Conservation (phyloP, 2,888 invertebrate genomes). For the Penaeus monodon region DNA sequence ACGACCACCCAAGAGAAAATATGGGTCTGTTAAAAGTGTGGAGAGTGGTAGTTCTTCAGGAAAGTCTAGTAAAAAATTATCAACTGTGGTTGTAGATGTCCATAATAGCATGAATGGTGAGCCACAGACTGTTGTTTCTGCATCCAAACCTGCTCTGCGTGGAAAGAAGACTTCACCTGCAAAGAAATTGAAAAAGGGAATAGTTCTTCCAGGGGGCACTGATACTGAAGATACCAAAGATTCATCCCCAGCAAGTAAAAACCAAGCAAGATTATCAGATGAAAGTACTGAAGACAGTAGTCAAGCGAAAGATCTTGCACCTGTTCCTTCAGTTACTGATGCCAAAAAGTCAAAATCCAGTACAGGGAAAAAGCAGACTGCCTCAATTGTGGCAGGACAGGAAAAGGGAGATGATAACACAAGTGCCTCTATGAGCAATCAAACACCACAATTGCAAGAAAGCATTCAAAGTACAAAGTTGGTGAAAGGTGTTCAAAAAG, state of each 20-base stretch:
- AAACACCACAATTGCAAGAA: slow-evolving; percentile 35
- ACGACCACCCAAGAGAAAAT: slow-evolving; percentile 46
- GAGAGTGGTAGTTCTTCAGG: slow-evolving; percentile 1
- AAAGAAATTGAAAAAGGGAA: slow-evolving; percentile 15
- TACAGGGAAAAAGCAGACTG: slow-evolving; percentile 8
- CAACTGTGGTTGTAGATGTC: slow-evolving; percentile 63
- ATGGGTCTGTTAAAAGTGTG: not conserved
- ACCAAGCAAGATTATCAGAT: not conserved
- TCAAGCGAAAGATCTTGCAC: not conserved
- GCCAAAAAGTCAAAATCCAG: slow-evolving; percentile 30
- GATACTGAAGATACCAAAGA: slow-evolving; percentile 11
- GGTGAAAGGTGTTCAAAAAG: slow-evolving; percentile 34
- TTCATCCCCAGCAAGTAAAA: slow-evolving; percentile 26
- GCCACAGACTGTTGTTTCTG: slow-evolving; percentile 61
- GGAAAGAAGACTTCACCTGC: slow-evolving; percentile 42
- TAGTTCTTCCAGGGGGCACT: not conserved
- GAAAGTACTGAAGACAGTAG: not conserved
- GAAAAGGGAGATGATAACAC: slow-evolving; percentile 27
- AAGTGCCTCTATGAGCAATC: slow-evolving; percentile 54
- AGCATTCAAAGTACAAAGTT: slow-evolving; percentile 49
- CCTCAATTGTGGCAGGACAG: not conserved
- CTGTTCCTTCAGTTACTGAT: not conserved
- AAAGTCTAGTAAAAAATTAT: slow-evolving; percentile 60
- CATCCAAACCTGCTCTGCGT: slow-evolving; percentile 45
- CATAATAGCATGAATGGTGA: slow-evolving; percentile 65